A percentile compares a stretch with the other conserved stretches of the same genome.
Evolutionary conservation across 2,888 invertebrate genomes (phyloP).

Genomic region (Drosophila robusta): DNA sequence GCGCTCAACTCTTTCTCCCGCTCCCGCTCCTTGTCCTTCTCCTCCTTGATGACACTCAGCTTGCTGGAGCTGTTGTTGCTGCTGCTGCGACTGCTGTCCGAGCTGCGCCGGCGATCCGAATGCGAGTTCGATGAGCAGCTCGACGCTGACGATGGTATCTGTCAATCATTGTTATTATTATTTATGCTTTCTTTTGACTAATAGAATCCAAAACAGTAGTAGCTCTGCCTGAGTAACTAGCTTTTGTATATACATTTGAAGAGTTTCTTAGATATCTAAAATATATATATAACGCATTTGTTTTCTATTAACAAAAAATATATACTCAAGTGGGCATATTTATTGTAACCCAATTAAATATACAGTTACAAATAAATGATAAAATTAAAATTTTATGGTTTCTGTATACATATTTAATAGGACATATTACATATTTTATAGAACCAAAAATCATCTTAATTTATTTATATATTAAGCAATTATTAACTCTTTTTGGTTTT

Average conservation of each 20-base stretch:
- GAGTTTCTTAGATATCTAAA: too few species aligned
- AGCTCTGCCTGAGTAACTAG: neutral
- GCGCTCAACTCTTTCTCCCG: constrained; percentile 20
- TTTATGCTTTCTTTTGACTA: neutral
- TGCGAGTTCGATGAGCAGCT: constrained; percentile 73
- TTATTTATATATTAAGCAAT: too few species aligned
- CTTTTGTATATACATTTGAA: neutral
- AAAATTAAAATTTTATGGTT: too few species aligned
- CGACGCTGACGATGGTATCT: constrained; percentile 66
- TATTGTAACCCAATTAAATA: too few species aligned
- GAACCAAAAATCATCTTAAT: too few species aligned
- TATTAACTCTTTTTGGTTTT: too few species aligned
- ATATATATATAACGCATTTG: too few species aligned
- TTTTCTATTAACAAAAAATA: too few species aligned
- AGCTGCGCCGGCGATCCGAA: constrained; percentile 77
- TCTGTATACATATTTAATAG: too few species aligned
- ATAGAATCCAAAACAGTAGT: neutral
- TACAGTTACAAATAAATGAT: too few species aligned
- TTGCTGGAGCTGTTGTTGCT: constrained; percentile 65
- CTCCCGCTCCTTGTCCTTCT: constrained; percentile 27
- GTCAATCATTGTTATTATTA: neutral
- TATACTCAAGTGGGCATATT: too few species aligned
- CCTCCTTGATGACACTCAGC: constrained; percentile 39
- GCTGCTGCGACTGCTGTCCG: constrained; percentile 82
- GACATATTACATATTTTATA: too few species aligned